Base-by-base conservation (phyloP, 2,888 invertebrate species). In the Drosophila acutilabella region DNA sequence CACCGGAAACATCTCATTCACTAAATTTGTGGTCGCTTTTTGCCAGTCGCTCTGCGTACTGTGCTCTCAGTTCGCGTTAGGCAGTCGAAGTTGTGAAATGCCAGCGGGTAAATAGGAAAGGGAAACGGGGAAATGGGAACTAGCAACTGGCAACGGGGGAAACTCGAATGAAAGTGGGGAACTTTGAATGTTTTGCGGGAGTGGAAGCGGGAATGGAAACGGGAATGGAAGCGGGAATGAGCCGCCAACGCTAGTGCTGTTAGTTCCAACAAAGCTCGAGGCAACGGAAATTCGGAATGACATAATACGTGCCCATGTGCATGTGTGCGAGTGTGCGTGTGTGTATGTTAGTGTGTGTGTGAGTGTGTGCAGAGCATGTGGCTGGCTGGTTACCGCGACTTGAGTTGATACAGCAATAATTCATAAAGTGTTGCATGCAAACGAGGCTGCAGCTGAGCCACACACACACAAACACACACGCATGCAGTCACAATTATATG, bases 1-100 rank as follows among this genome's bases (percentile, higher is more conserved):
- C 89, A 89, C 78, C 90, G 90, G 88, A 89, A 88, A 87, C 88
- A 89, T 87, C 90, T 88, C 90, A 88, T 88, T 89, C 90, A 89
- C 90, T 87, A 85, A 88, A 88, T 89, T 89, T 88, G 88, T 83
- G 90, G 90, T 85, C 85, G 80, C 70, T 78, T 81, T 76, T 75
- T 82, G 86, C 86, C 78, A 71, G 62, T 80, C 80, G 50, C 57
- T 64, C 60, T 57, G 72, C 62, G 54, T 50, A 26, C 69, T 52
- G 30, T 30, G 70, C 50, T 51, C 57, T 61, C 57, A 44, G 58
- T 13, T 16, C 54, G 77, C 53, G 85, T 76, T 88, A 84, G 82
- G 88, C 88, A 88, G 88, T 88, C 83, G 86, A 84, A 89, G 89
- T 86, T 86, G 81, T 75, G 71, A 86, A 89, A 81, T 84, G 85